Percentiles rank a stretch among this genome's conserved stretches.
phyloP scores from a whole-genome alignment of 2,797 vertebrate genomes.

The Rhabdophis nuchalis region DNA sequence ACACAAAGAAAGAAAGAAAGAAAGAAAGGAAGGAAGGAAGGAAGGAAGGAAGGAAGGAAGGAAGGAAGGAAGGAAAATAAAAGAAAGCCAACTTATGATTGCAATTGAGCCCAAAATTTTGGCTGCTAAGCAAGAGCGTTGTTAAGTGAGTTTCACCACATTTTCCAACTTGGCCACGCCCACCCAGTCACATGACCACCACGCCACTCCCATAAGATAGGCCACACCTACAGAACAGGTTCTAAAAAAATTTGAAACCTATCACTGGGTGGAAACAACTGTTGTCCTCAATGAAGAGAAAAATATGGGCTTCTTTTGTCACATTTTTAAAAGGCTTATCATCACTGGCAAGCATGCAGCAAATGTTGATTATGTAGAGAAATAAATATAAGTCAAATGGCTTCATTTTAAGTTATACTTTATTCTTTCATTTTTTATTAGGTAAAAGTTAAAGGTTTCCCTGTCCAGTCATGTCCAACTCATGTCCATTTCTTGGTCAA shows the following conservation, averaged over 20 bases:
- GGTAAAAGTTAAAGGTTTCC: background rate
- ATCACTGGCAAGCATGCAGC: background rate
- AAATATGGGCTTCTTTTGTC: background rate
- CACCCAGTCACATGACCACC: no score
- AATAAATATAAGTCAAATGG: background rate
- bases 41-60: no score
- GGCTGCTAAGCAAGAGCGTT: no score
- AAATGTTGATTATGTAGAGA: background rate
- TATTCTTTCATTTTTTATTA: background rate
- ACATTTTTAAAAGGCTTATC: background rate
- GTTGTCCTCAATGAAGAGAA: background rate
- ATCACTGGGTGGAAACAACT: background rate
- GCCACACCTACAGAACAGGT: no score
- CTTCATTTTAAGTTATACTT: background rate
- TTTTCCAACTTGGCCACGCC: no score
- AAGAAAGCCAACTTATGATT: rapidly evolving
- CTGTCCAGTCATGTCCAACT: background rate
- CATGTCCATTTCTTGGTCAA: background rate
- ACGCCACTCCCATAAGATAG: no score
- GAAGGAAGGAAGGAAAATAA: no score
- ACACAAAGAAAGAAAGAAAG: no score
- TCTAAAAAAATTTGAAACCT: no score
- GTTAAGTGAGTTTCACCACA: no score
- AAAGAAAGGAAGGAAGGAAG: no score
- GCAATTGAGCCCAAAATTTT: no score